Percentiles rank a stretch among this genome's conserved stretches.
Evolutionary conservation across 2,888 invertebrate species (phyloP).

Genomic region (Malachius bipustulatus): DNA sequence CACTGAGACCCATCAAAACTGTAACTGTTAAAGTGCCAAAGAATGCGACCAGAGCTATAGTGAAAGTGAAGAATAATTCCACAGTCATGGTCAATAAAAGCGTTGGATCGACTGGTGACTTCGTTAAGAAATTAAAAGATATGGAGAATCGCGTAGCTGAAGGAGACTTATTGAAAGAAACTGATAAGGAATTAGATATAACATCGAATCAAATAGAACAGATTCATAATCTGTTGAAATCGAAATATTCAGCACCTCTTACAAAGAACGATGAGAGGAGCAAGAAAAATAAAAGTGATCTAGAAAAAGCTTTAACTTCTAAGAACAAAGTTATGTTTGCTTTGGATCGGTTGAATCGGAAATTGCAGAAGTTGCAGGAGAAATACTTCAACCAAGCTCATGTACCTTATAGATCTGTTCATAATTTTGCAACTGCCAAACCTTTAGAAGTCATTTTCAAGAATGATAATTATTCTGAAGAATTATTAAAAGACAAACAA

Average conservation of each 20-base stretch:
- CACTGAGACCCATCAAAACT: not conserved
- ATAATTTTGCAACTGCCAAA: not conserved
- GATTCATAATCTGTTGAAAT: slow-evolving; percentile 17
- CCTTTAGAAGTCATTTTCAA: not conserved
- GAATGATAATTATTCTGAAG: too few relatives aligned
- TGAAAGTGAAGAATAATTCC: not conserved
- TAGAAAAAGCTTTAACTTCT: not conserved
- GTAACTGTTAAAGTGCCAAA: not conserved
- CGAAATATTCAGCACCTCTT: not conserved
- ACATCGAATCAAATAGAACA: slow-evolving; percentile 21
- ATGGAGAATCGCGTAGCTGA: slow-evolving; percentile 4
- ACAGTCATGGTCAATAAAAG: not conserved
- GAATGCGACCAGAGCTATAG: not conserved
- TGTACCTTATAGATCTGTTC: slow-evolving; percentile 1
- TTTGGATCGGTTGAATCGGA: slow-evolving; percentile 22
- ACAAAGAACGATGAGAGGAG: not conserved
- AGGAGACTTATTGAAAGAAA: slow-evolving; percentile 14
- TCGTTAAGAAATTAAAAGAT: slow-evolving; percentile 2
- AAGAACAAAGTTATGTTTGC: slow-evolving; percentile 23
- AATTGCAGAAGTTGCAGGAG: slow-evolving; percentile 25
- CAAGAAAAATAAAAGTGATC: slow-evolving; percentile 1
- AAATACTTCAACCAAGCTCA: slow-evolving; percentile 21
- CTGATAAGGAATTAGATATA: slow-evolving; percentile 20
- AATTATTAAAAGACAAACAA: too few relatives aligned
- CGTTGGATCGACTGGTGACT: not conserved